Evolutionary conservation across 2,888 invertebrate genomes (phyloP), one percentile per base, ranked within the genome.

Genomic region (Scaptomyza polygonia): DNA sequence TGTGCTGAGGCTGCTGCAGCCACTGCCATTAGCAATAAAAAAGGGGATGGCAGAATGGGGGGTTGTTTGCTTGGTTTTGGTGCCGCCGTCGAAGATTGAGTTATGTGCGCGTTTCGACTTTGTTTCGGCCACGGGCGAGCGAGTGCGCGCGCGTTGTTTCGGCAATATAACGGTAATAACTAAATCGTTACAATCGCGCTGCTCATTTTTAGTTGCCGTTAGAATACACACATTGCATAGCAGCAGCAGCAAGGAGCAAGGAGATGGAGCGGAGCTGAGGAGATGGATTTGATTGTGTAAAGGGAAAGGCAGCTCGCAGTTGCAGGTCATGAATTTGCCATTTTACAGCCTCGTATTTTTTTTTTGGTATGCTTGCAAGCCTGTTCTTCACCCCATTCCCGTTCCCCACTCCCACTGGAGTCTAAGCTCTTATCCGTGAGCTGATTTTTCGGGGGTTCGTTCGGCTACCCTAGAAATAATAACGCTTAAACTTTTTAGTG

Each of bases 401-500:
- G 18, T 7, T 48, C 9, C 14, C 9, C 21, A 36, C 21, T 29
- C 39, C 3, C 44, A 11, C 27, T 39, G 45, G 12, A 70, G 66
- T 66, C 76, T 82, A 85, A 87, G 88, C 88, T 82, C 69, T 85
- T 87, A 87, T 87, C 76, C 70, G 58, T 65, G 72, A 81, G 86
- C 86, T 78, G 81, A 81, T 87, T 81, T 87, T 70, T 21, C 32
- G 39, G 30, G 57, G 32, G 21, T 21, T 21, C 21, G 21, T 59
- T 59, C 40, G 68, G 64, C 87, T 89, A 89, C 89, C 90, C 91
- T 90, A 91, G 89, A 89, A 91, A 91, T 91, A 91, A 91, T 90
- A 91, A 90, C 90, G 91, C 89, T 91, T 91, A 91, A 91, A 91
- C 91, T 91, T 91, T 91, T 91, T 91, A 91, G 91, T 91, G 89